Conservation (phyloP, 2,797 vertebrate genomes). For the Neosilurus hyrtlii region DNA sequence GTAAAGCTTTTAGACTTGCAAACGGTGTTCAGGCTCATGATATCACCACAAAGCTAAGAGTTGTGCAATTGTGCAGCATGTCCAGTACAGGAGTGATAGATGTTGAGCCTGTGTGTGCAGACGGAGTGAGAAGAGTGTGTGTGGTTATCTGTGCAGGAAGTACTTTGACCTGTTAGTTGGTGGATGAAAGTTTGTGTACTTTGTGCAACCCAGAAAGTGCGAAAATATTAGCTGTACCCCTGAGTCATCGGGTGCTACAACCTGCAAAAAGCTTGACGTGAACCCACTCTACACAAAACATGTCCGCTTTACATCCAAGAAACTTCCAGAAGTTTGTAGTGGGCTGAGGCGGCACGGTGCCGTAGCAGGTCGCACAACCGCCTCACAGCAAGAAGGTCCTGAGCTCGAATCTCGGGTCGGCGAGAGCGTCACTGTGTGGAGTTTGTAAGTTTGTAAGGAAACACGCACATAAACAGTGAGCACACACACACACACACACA, state of each 20-base stretch:
- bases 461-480: too few species aligned
- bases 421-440: too few species aligned
- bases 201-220: background rate
- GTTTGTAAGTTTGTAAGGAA: too few species aligned
- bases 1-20: conserved; percentile 15
- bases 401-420: too few species aligned
- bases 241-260: background rate
- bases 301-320: background rate
- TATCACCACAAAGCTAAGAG: background rate
- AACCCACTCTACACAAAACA: background rate
- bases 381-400: too few species aligned
- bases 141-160: background rate
- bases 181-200: conserved; percentile 6
- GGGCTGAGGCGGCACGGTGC: too few species aligned
- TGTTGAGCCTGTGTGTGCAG: conserved; percentile 15
- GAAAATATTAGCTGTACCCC: background rate
- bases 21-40: conserved; percentile 25
- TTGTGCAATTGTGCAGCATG: conserved; percentile 23
- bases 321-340: background rate
- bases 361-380: too few species aligned
- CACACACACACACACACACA: too few species aligned
- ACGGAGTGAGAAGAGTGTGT: conserved; percentile 6
- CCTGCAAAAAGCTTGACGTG: background rate
- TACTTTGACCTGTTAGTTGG: conserved; percentile 26
- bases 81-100: background rate